Evolutionary conservation across 1,140 invertebrate genomes (phyloP).

Genomic region (Augochlora pura): DNA sequence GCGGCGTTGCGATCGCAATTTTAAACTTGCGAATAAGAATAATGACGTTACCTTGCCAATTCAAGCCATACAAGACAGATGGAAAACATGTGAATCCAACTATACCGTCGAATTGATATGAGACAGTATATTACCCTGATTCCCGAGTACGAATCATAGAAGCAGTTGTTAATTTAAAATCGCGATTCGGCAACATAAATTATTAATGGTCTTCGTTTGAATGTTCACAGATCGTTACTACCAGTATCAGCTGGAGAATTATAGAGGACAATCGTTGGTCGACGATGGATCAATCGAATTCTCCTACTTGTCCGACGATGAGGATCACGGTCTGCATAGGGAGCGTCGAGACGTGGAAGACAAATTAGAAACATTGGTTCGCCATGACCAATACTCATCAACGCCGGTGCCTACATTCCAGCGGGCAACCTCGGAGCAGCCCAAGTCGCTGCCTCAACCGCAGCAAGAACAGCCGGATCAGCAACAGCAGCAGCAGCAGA

Average conservation of each 20-base stretch:
- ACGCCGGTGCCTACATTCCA: too few relatives aligned
- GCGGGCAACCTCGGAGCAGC: too few relatives aligned
- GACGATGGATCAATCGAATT: constrained; percentile 12
- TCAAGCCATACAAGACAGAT: too few relatives aligned
- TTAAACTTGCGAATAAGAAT: too few relatives aligned
- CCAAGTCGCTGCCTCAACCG: too few relatives aligned
- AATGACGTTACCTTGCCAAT: too few relatives aligned
- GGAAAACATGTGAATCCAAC: too few relatives aligned
- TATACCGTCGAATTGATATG: too few relatives aligned
- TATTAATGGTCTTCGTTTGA: background rate
- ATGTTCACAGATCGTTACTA: constrained; percentile 3
- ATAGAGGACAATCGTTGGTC: constrained; percentile 8
- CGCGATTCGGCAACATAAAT: background rate
- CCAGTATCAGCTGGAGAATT: background rate
- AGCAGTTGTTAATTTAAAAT: too few relatives aligned
- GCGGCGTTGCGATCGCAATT: too few relatives aligned
- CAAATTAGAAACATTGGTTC: constrained; percentile 13
- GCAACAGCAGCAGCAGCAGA: constrained; percentile 9
- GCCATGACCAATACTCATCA: background rate
- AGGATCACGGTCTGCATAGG: constrained; percentile 16
- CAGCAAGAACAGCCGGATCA: background rate
- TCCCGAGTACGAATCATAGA: too few relatives aligned
- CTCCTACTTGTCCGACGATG: background rate
- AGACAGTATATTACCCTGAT: too few relatives aligned
- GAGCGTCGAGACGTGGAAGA: constrained; percentile 39